Evolutionary conservation across 2,888 invertebrate species (phyloP).

Genomic region (Junonia oenone): DNA sequence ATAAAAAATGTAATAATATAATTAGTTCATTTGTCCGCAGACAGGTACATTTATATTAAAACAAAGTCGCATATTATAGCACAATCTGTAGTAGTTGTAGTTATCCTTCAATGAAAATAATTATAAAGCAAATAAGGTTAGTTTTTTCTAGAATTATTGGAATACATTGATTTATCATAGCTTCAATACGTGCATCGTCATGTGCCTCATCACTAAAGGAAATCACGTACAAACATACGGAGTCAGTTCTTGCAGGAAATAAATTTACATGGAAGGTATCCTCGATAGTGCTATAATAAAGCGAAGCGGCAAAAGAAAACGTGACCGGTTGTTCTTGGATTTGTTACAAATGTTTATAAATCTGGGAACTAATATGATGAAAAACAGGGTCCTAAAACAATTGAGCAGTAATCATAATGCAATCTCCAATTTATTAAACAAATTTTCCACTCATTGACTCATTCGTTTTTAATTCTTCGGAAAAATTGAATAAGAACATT

Average conservation of each 20-base stretch:
- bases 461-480: too few relatives aligned
- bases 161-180: conserved; percentile 18
- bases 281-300: conserved; percentile 17
- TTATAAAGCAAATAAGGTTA: neutral
- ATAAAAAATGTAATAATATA: too few relatives aligned
- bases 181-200: conserved; percentile 6
- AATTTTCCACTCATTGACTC: too few relatives aligned
- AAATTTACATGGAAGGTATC: conserved; percentile 24
- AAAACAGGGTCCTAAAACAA: neutral
- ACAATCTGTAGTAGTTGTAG: too few relatives aligned
- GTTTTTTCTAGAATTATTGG: conserved; percentile 10
- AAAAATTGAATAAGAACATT: neutral
- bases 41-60: too few relatives aligned
- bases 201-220: conserved; percentile 23
- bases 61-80: neutral
- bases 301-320: conserved; percentile 19
- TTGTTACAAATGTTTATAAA: neutral
- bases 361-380: neutral
- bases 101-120: neutral
- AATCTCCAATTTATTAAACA: too few relatives aligned
- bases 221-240: conserved; percentile 23
- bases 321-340: conserved; percentile 7
- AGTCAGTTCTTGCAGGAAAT: conserved; percentile 24
- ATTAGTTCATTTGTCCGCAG: too few relatives aligned
- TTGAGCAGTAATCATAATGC: neutral